phyloP scores from a whole-genome alignment of 2,888 invertebrate species.

The Mesorhabditis spiculigera region DNA sequence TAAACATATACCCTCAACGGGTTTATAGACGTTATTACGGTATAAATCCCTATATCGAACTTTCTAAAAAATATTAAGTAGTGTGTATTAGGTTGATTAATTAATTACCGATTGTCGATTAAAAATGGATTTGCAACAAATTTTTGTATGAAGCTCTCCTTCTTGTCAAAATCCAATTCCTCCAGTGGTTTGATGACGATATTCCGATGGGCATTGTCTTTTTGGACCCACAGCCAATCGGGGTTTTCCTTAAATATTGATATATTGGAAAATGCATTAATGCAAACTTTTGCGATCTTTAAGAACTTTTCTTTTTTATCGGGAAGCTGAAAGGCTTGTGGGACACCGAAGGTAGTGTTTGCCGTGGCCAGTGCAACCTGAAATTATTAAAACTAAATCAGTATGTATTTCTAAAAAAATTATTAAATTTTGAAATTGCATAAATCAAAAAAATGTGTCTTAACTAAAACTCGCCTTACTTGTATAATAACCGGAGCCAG shows the following conservation, averaged over 20 bases:
- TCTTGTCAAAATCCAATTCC: slow-evolving; percentile 71
- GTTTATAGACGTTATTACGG: slow-evolving; percentile 81
- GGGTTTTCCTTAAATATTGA: slow-evolving; percentile 65
- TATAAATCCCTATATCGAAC: slow-evolving; percentile 94
- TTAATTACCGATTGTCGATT: slow-evolving; percentile 74
- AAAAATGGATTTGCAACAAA: slow-evolving; percentile 82
- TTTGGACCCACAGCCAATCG: slow-evolving; percentile 78
- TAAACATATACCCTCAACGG: slow-evolving; percentile 85
- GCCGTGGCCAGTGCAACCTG: slow-evolving; percentile 74
- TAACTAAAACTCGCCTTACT: slow-evolving; percentile 71
- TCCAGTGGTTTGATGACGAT: slow-evolving; percentile 73
- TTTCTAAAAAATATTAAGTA: slow-evolving; percentile 64
- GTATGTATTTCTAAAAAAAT: slow-evolving; percentile 5
- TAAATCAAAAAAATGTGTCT: background rate
- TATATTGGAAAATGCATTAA: background rate
- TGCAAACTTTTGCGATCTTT: slow-evolving; percentile 14
- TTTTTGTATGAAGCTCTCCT: slow-evolving; percentile 83
- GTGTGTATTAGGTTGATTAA: background rate
- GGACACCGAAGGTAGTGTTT: slow-evolving; percentile 74
- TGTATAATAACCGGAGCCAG: slow-evolving; percentile 86
- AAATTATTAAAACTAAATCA: background rate
- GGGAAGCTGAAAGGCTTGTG: slow-evolving; percentile 83
- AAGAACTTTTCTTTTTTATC: slow-evolving; percentile 70
- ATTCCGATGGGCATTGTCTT: slow-evolving; percentile 80
- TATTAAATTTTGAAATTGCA: background rate